A percentile compares a stretch with the other conserved stretches of the same genome.
These are phyloP conservation scores for Pseudomyrmex pallidus DNA, from an alignment of 1,140 invertebrate species.

Conservation along the genomic window DNA sequence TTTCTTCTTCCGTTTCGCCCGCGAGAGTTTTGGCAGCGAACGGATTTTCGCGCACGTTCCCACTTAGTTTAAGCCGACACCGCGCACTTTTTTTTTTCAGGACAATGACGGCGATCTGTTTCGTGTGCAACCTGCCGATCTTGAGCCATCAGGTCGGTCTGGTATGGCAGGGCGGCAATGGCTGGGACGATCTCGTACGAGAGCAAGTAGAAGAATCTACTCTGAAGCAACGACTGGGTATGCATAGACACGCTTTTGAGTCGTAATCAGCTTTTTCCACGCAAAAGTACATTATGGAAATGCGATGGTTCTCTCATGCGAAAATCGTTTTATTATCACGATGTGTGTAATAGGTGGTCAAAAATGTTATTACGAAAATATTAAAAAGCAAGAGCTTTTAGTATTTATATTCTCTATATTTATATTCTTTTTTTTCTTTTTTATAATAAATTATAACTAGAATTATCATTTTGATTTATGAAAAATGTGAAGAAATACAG, in stretches of 20 bases:
- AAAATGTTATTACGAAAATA: not conserved
- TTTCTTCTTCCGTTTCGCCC: constrained; percentile 47
- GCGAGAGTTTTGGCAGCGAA: constrained; percentile 7
- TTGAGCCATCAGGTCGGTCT: constrained; percentile 96
- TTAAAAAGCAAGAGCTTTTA: constrained; percentile 27
- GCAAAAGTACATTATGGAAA: constrained; percentile 51
- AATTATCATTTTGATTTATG: too few species aligned
- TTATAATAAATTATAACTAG: too few species aligned
- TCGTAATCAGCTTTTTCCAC: constrained; percentile 37
- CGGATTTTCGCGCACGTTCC: not conserved
- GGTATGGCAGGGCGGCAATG: constrained; percentile 96
- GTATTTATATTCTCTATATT: constrained; percentile 2
- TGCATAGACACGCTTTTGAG: constrained; percentile 36
- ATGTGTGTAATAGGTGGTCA: not conserved
- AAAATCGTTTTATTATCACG: constrained; percentile 30
- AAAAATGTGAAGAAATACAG: too few species aligned
- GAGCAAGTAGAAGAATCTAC: constrained; percentile 94
- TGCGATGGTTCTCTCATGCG: constrained; percentile 36
- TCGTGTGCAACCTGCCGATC: constrained; percentile 97
- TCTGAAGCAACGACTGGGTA: constrained; percentile 90
- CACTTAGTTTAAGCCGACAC: constrained; percentile 29
- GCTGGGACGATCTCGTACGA: constrained; percentile 95
- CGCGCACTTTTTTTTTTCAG: constrained; percentile 83
- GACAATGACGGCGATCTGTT: constrained; percentile 97
- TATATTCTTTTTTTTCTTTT: too few species aligned